Percentiles rank a stretch among this genome's conserved stretches.
phyloP scores from a whole-genome alignment of 2,113 vertebrate genomes.

The Antechinus flavipes region DNA sequence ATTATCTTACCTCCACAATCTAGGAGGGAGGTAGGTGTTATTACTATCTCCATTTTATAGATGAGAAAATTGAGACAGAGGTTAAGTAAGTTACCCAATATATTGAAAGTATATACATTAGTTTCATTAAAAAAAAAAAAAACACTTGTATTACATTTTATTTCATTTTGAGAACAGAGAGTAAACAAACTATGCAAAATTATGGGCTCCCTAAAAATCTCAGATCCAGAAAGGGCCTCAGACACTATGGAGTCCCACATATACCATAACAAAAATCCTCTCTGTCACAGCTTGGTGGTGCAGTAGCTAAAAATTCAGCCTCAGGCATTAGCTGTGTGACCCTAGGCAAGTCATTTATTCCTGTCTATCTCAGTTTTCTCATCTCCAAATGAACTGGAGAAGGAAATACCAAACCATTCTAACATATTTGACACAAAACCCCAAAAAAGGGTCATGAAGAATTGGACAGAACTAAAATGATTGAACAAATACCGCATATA shows the following conservation, averaged over 20 bases:
- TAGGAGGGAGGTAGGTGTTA: not conserved
- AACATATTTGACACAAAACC: not conserved
- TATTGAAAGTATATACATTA: not conserved
- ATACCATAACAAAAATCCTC: not conserved
- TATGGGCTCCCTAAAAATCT: not conserved
- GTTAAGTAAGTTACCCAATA: not conserved
- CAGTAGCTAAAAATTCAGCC: not conserved
- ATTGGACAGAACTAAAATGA: not conserved
- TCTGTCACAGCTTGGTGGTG: not conserved
- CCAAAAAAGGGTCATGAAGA: not conserved
- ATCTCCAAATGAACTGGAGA: too few species aligned
- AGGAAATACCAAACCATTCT: not conserved
- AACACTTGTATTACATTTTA: not conserved
- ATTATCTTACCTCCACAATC: not conserved
- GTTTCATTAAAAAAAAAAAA: not conserved
- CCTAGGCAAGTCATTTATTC: not conserved
- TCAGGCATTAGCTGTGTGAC: not conserved
- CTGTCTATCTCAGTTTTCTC: not conserved
- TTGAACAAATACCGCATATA: not conserved
- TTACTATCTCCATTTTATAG: not conserved
- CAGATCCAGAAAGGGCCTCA: not conserved
- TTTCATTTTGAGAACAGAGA: not conserved
- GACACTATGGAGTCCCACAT: not conserved
- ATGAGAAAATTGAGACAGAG: not conserved
- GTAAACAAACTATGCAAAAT: too few species aligned